Evolutionary conservation across 2,888 invertebrate genomes (phyloP).

Genomic region (Lacanobia oleracea): DNA sequence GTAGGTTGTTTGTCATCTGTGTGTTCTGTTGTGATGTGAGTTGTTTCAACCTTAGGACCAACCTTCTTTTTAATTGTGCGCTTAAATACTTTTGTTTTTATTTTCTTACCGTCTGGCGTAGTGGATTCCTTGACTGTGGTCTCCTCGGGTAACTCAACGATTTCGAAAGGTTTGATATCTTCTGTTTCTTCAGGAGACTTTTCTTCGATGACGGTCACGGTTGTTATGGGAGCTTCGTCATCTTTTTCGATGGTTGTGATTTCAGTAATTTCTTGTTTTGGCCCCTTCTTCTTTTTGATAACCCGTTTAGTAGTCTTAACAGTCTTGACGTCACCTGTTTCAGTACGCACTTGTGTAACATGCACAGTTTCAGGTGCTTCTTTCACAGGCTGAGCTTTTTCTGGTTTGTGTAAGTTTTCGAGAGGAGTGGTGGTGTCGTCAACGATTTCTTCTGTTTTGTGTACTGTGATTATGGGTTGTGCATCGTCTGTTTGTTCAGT

Average conservation of each 20-base stretch:
- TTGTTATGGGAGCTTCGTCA: constrained; percentile 57
- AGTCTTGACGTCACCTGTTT: constrained; percentile 69
- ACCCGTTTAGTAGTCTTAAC: constrained; percentile 63
- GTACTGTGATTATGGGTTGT: constrained; percentile 16
- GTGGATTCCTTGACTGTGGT: constrained; percentile 26
- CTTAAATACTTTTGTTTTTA: constrained; percentile 51
- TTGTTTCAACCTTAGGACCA: constrained; percentile 63
- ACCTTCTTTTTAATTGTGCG: constrained; percentile 69
- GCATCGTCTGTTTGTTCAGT: constrained; percentile 83
- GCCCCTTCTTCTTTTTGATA: constrained; percentile 47
- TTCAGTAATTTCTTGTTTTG: constrained; percentile 54
- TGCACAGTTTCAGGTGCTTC: constrained; percentile 8
- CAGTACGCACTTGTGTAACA: constrained; percentile 55
- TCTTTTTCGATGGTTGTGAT: constrained; percentile 59
- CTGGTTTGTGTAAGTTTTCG: not conserved
- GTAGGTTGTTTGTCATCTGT: constrained; percentile 56
- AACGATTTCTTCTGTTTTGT: constrained; percentile 10
- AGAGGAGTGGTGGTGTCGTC: not conserved
- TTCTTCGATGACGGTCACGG: constrained; percentile 71
- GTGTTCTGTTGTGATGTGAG: constrained; percentile 45
- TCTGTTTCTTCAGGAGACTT: constrained; percentile 18
- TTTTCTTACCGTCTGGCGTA: constrained; percentile 46
- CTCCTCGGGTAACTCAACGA: constrained; percentile 47
- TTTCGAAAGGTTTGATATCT: constrained; percentile 17
- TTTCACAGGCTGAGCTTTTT: not conserved